These are phyloP conservation scores for Ormyrus nitidulus DNA, from an alignment of 2,888 invertebrate species.

Conservation along the genomic window DNA sequence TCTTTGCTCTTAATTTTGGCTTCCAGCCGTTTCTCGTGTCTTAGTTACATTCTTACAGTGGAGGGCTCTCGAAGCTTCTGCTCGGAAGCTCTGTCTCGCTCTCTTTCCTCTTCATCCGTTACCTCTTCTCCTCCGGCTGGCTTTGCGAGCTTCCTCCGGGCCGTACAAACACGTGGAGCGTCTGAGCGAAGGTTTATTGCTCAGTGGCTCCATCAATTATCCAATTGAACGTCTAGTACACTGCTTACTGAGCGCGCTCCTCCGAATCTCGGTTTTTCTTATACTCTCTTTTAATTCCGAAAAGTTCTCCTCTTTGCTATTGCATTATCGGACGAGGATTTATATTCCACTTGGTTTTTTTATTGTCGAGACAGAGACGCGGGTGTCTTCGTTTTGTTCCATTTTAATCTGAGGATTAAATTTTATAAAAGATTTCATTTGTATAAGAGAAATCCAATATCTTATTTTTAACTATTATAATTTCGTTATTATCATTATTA, in stretches of 20 bases:
- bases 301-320: too few relatives aligned
- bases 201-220: constrained; percentile 45
- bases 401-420: too few relatives aligned
- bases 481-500: too few relatives aligned
- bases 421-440: too few relatives aligned
- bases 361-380: too few relatives aligned
- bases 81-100: constrained; percentile 3
- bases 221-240: constrained; percentile 47
- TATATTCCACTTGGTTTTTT: too few relatives aligned
- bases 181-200: constrained; percentile 49
- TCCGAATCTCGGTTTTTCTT: constrained; percentile 26
- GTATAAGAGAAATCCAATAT: too few relatives aligned
- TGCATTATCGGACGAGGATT: too few relatives aligned
- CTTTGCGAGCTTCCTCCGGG: neutral
- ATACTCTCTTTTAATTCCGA: too few relatives aligned
- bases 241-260: constrained; percentile 33
- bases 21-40: neutral
- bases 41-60: constrained; percentile 25
- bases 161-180: constrained; percentile 46
- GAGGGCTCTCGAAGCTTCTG: constrained; percentile 25
- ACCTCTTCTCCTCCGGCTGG: constrained; percentile 5
- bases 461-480: too few relatives aligned
- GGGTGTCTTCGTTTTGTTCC: too few relatives aligned
- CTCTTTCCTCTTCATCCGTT: neutral
- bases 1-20: too few relatives aligned